Evolutionary conservation across 2,113 vertebrate species (phyloP).

Genomic region (Astur gentilis): DNA sequence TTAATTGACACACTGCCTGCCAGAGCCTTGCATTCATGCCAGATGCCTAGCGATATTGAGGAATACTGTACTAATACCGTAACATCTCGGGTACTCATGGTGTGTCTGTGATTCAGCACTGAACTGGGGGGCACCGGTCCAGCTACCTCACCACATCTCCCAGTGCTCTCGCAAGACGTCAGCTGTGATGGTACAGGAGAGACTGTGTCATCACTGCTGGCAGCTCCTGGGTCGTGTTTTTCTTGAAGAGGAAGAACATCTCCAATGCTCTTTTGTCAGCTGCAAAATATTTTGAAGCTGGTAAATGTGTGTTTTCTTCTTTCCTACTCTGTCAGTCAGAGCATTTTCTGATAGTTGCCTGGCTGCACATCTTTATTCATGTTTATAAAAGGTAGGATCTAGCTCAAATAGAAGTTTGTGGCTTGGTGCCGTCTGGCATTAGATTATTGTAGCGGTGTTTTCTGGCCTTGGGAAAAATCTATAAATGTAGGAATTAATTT

Average conservation of each 20-base stretch:
- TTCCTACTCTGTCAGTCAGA: not conserved
- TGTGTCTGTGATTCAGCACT: not conserved
- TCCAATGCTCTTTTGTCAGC: not conserved
- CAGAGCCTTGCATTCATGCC: not conserved
- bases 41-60: not conserved
- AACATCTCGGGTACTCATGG: fast-evolving
- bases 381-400: not conserved
- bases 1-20: not conserved
- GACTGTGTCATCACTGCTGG: not conserved
- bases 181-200: not conserved
- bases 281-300: not conserved
- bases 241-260: not conserved
- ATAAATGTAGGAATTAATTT: not conserved
- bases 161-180: not conserved
- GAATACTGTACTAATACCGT: not conserved
- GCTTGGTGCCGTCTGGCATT: not conserved
- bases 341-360: not conserved
- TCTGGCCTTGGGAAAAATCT: not conserved
- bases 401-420: not conserved
- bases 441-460: not conserved
- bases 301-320: not conserved
- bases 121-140: not conserved
- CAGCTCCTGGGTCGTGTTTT: not conserved
- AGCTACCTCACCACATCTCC: not conserved
- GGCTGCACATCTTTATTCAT: not conserved